phyloP scores from a whole-genome alignment of 2,113 vertebrate genomes.

The Micromys minutus region DNA sequence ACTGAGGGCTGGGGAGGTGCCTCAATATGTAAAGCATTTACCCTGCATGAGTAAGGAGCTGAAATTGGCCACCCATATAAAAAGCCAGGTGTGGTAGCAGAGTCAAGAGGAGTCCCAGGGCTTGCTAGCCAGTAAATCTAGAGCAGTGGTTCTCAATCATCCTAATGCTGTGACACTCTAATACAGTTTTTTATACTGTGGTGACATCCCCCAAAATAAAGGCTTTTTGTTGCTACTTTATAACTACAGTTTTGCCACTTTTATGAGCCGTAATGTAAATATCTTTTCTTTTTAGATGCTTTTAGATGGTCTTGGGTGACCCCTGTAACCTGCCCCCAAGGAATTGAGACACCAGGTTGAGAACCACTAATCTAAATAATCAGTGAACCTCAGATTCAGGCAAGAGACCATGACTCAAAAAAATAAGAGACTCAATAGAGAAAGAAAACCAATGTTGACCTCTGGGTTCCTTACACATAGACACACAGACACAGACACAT shows the following conservation, averaged over 20 bases:
- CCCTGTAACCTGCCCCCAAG: not conserved
- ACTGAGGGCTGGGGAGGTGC: not conserved
- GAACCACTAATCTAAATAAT: not conserved
- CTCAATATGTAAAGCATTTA: not conserved
- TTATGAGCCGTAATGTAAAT: not conserved
- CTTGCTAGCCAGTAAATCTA: too few species aligned
- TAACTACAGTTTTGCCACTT: not conserved
- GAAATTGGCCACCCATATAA: not conserved
- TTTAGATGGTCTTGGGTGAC: not conserved
- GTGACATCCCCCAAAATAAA: too few species aligned
- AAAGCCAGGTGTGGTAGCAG: not conserved
- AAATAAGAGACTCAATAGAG: not conserved
- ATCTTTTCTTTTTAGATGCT: too few species aligned
- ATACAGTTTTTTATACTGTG: not conserved
- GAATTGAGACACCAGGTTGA: too few species aligned
- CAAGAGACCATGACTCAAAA: not conserved
- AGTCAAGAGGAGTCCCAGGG: not conserved
- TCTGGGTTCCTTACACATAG: not conserved
- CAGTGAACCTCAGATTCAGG: not conserved
- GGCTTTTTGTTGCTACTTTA: not conserved
- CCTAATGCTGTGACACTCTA: not conserved
- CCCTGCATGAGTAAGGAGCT: not conserved
- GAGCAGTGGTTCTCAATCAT: not conserved
- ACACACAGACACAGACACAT: too few species aligned
- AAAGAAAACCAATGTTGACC: not conserved